Percentiles rank a stretch among this genome's conserved stretches.
These are phyloP conservation scores for Anthopleura sola DNA, from an alignment of 64 coral and sea anemone genomes.

Conservation along the genomic window DNA sequence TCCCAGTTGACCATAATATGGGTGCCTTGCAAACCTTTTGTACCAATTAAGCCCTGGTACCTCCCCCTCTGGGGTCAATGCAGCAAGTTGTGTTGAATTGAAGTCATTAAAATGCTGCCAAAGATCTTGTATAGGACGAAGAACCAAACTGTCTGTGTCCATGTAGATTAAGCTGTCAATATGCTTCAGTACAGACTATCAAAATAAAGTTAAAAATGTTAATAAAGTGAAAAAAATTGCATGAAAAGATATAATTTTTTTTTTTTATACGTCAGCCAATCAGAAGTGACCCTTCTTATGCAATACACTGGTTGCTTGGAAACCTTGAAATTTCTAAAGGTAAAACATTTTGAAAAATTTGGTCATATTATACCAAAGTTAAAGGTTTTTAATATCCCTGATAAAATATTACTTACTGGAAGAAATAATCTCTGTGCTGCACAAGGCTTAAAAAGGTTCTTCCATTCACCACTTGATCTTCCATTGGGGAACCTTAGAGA, in stretches of 20 bases:
- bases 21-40: slow-evolving; percentile 87
- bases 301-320: no score
- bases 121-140: slow-evolving; percentile 68
- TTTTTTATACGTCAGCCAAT: no score
- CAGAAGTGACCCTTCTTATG: no score
- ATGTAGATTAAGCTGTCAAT: slow-evolving; percentile 73
- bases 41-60: slow-evolving; percentile 66
- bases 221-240: no score
- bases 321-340: no score
- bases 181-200: slow-evolving; percentile 35
- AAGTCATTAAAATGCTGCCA: slow-evolving; percentile 74
- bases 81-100: slow-evolving; percentile 57
- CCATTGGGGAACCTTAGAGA: slow-evolving; percentile 65
- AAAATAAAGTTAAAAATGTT: neutral
- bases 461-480: slow-evolving; percentile 66
- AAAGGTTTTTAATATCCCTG: no score
- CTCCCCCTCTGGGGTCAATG: slow-evolving; percentile 67
- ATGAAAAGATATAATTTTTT: no score
- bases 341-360: no score
- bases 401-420: slow-evolving; percentile 49
- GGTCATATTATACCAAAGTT: no score
- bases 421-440: slow-evolving; percentile 87
- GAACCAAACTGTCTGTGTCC: slow-evolving; percentile 70
- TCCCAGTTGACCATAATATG: slow-evolving; percentile 77
- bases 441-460: slow-evolving; percentile 85